These are phyloP conservation scores for Eumacrocentrus americanus DNA, from an alignment of 2,888 invertebrate species.

Conservation along the genomic window DNA sequence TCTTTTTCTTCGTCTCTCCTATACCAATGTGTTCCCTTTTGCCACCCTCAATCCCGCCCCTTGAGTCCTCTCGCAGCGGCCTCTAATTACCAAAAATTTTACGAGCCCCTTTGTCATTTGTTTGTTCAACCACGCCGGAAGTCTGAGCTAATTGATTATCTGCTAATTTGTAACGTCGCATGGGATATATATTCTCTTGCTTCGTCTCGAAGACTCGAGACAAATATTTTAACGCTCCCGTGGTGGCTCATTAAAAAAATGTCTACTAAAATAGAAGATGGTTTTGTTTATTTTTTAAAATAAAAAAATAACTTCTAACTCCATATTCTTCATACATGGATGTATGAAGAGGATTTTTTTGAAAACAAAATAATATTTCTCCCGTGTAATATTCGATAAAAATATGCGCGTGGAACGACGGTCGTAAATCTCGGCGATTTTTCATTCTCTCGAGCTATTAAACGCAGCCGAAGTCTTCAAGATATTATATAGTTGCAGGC, in stretches of 20 bases:
- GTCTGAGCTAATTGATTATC: constrained; percentile 55
- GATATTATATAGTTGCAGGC: neutral
- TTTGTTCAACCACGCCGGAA: constrained; percentile 52
- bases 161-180: constrained; percentile 54
- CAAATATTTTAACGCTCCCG: constrained; percentile 5
- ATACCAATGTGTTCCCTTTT: constrained; percentile 39
- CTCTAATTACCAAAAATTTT: constrained; percentile 57
- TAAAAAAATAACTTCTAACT: no score
- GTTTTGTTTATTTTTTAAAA: neutral
- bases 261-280: neutral
- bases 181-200: constrained; percentile 2
- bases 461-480: neutral
- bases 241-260: constrained; percentile 7
- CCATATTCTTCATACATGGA: no score
- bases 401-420: constrained; percentile 2
- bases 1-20: neutral
- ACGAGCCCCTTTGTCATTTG: constrained; percentile 51
- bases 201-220: no score
- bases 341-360: neutral
- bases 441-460: constrained; percentile 13
- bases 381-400: neutral
- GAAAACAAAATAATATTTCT: constrained; percentile 1
- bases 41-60: constrained; percentile 24
- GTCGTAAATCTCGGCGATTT: constrained; percentile 16
- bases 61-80: constrained; percentile 30